Evolutionary conservation across 2,888 invertebrate species (phyloP).

Genomic region (Standfussiana lucernea): DNA sequence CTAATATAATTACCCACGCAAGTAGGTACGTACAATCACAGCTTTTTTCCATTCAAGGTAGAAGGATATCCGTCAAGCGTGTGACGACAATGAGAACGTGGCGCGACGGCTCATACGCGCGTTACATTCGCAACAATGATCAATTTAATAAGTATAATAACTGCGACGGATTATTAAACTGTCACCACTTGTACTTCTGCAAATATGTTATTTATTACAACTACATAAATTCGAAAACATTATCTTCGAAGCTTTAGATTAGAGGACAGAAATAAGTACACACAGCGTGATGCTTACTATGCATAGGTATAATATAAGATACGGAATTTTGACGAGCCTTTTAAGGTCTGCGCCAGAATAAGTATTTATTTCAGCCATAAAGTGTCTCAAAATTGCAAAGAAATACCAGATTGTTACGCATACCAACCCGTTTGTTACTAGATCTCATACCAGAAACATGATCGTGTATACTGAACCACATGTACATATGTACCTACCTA

Average conservation of each 20-base stretch:
- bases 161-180: slow-evolving; percentile 29
- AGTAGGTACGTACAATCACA: slow-evolving; percentile 1
- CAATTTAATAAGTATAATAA: slow-evolving; percentile 51
- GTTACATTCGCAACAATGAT: slow-evolving; percentile 56
- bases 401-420: slow-evolving; percentile 23
- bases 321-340: no score
- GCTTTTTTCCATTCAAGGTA: slow-evolving; percentile 49
- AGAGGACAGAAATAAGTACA: background rate
- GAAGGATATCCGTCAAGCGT: slow-evolving; percentile 58
- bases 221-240: background rate
- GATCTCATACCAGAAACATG: slow-evolving; percentile 62
- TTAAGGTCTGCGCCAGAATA: background rate
- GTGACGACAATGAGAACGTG: slow-evolving; percentile 38
- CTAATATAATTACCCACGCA: background rate
- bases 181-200: slow-evolving; percentile 28
- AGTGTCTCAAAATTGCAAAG: background rate
- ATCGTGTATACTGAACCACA: slow-evolving; percentile 57
- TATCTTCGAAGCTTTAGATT: background rate
- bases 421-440: slow-evolving; percentile 43
- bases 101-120: slow-evolving; percentile 22
- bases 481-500: no score
- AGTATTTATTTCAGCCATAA: background rate
- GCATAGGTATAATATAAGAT: no score
- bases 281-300: background rate
- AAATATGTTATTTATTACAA: slow-evolving; percentile 18